Conservation (phyloP, 2,113 vertebrate species). For the Microcebus murinus region DNA sequence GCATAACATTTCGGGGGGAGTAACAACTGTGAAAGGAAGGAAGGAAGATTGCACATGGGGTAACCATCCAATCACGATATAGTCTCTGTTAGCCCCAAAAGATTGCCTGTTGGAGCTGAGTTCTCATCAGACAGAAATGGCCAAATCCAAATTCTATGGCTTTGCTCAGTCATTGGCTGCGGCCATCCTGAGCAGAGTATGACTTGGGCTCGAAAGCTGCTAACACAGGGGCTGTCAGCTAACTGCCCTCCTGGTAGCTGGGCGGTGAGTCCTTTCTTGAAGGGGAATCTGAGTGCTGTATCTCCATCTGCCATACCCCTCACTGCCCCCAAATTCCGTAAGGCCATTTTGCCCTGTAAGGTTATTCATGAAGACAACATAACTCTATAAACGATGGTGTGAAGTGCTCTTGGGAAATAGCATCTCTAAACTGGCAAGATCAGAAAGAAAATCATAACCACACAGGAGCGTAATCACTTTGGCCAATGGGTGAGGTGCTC, state of each 20-base stretch:
- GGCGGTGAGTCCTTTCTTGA: background rate
- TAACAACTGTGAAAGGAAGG: background rate
- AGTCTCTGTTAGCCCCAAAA: background rate
- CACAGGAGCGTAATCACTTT: background rate
- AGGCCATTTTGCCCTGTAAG: background rate
- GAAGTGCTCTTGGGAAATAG: conserved; percentile 14
- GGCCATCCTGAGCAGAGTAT: background rate
- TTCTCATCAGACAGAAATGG: background rate
- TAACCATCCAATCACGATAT: rapidly evolving
- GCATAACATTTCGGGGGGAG: background rate
- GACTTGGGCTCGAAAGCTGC: background rate
- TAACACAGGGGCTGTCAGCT: background rate
- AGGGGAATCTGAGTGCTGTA: background rate
- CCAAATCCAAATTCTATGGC: background rate
- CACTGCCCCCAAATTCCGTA: background rate
- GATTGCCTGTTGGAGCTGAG: background rate
- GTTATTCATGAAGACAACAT: background rate
- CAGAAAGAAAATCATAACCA: conserved; percentile 37
- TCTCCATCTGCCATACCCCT: background rate
- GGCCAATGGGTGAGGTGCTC: conserved; percentile 47
- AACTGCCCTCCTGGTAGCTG: background rate
- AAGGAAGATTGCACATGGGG: background rate
- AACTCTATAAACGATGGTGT: conserved; percentile 17
- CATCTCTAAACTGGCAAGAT: conserved; percentile 47
- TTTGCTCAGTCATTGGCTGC: background rate